Evolutionary conservation across 1,140 invertebrate genomes (phyloP).

Genomic region (Temnothorax curvispinosus): DNA sequence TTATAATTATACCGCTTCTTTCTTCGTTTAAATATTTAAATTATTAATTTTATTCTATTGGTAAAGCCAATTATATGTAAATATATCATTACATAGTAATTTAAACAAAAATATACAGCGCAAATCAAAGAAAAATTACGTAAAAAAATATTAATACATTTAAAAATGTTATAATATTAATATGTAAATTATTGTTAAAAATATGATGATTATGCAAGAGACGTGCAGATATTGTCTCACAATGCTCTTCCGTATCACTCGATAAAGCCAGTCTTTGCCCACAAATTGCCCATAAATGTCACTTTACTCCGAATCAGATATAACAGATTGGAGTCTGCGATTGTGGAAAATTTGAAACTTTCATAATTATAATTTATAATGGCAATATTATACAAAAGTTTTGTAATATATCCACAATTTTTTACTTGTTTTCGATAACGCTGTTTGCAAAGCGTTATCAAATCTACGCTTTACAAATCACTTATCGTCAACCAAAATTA

Average conservation of each 20-base stretch:
- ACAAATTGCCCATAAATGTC: not conserved
- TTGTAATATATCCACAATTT: not conserved
- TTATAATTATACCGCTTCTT: not conserved
- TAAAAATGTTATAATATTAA: not conserved
- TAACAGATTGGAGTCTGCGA: not conserved
- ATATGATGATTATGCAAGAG: not conserved
- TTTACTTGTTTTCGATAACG: not conserved
- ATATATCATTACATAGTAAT: not conserved
- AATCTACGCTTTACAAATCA: not conserved
- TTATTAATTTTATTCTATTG: not conserved
- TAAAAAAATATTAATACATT: not conserved
- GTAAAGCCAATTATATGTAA: not conserved
- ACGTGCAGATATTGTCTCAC: not conserved
- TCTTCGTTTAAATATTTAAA: not conserved
- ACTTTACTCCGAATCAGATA: slow-evolving; percentile 23
- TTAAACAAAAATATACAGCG: not conserved
- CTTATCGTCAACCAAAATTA: not conserved
- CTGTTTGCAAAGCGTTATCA: not conserved
- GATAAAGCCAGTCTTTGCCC: not conserved
- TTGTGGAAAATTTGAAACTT: slow-evolving; percentile 25
- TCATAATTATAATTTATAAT: not conserved
- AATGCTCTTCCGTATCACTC: not conserved
- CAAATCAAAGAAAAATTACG: not conserved
- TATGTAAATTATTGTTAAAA: not conserved
- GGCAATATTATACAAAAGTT: not conserved